Conservation (phyloP, 2,113 vertebrate genomes). For the Hippocampus guttulatus region DNA sequence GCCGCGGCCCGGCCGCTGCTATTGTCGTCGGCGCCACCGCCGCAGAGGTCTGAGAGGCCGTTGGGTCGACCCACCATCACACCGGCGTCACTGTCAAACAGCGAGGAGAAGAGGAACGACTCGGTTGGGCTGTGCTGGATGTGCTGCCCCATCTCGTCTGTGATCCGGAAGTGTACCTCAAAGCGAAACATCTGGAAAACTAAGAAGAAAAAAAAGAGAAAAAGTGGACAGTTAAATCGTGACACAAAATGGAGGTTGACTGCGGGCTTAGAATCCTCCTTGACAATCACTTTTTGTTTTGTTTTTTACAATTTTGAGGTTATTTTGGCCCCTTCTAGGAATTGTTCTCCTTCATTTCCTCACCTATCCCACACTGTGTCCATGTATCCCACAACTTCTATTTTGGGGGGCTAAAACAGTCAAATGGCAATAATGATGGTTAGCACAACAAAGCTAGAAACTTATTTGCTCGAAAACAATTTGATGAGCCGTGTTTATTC, state of each 20-base stretch:
- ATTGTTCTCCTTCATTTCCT: too few relatives aligned
- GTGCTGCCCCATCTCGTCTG: slow-evolving; percentile 69
- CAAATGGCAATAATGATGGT: too few relatives aligned
- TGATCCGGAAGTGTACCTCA: slow-evolving; percentile 75
- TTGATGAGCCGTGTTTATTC: too few relatives aligned
- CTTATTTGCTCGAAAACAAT: too few relatives aligned
- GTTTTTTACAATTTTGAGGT: too few relatives aligned
- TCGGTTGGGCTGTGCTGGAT: slow-evolving; percentile 68
- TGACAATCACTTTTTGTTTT: not conserved
- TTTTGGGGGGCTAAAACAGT: too few relatives aligned
- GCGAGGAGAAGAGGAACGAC: slow-evolving; percentile 70
- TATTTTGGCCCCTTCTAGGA: too few relatives aligned
- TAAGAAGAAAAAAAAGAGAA: slow-evolving; percentile 18
- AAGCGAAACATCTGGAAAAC: slow-evolving; percentile 79
- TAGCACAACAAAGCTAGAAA: too few relatives aligned
- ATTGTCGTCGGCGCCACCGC: slow-evolving; percentile 52
- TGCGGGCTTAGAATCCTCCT: not conserved
- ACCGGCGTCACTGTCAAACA: slow-evolving; percentile 67
- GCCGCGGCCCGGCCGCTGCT: slow-evolving; percentile 54
- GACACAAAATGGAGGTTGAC: not conserved
- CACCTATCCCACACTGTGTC: too few relatives aligned
- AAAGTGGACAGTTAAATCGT: not conserved
- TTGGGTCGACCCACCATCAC: slow-evolving; percentile 61
- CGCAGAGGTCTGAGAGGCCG: slow-evolving; percentile 61
- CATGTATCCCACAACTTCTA: too few relatives aligned